Percentiles rank a stretch among this genome's conserved stretches.
These are phyloP conservation scores for Anastatus disparis DNA, from an alignment of 1,140 invertebrate genomes.

Conservation along the genomic window DNA sequence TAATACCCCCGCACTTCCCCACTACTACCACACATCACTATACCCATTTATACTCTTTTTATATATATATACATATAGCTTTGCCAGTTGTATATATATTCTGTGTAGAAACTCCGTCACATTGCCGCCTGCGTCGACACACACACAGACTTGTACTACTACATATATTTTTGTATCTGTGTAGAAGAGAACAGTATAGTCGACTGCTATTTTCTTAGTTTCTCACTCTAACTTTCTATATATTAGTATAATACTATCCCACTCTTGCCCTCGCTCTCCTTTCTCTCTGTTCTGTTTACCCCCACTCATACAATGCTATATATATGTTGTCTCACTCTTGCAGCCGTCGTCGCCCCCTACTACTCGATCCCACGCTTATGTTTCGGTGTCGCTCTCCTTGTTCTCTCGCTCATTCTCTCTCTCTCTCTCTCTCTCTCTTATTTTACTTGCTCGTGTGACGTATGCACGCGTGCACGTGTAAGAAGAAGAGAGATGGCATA, in stretches of 20 bases:
- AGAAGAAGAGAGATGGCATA: background rate
- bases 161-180: too few relatives aligned
- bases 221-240: constrained; percentile 28
- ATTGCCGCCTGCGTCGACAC: background rate
- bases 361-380: constrained; percentile 13
- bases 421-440: too few relatives aligned
- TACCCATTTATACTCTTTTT: too few relatives aligned
- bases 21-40: too few relatives aligned
- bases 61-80: too few relatives aligned
- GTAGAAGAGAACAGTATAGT: background rate
- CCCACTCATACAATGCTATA: too few relatives aligned
- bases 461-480: constrained; percentile 15
- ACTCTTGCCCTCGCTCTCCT: constrained; percentile 13
- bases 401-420: background rate
- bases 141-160: too few relatives aligned
- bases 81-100: too few relatives aligned
- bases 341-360: background rate
- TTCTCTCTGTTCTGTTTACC: constrained; percentile 15
- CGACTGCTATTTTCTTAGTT: constrained; percentile 31
- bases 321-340: too few relatives aligned
- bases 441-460: background rate
- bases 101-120: too few relatives aligned
- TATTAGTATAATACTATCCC: constrained; percentile 7
- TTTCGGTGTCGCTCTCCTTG: background rate
- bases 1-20: too few relatives aligned